These are phyloP conservation scores for Seriola dumerili DNA, from an alignment of 2,113 vertebrate species.

Conservation along the genomic window DNA sequence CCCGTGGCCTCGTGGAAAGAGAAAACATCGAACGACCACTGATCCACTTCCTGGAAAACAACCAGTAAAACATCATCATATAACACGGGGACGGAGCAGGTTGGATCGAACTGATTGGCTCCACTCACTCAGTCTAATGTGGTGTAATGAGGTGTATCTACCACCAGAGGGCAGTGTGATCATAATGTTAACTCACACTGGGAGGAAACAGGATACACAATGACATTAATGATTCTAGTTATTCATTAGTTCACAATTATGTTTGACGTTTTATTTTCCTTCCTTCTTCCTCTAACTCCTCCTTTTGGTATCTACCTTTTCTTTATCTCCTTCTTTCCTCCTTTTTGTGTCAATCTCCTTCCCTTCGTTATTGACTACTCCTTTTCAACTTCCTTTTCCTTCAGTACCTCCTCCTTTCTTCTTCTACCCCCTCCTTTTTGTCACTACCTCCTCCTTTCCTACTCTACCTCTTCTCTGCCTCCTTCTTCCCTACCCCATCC, in stretches of 20 bases:
- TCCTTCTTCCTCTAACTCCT: no score
- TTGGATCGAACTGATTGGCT: background rate
- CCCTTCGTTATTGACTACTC: no score
- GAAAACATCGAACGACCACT: slow-evolving; percentile 98
- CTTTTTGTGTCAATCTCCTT: background rate
- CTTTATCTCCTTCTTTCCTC: no score
- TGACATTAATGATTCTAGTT: slow-evolving; percentile 25
- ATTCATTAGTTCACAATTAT: slow-evolving; percentile 6
- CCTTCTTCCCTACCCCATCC: no score
- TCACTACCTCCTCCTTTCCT: background rate
- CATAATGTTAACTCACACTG: background rate
- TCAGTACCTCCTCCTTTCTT: background rate
- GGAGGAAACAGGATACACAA: slow-evolving; percentile 4
- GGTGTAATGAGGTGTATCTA: background rate
- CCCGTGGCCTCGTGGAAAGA: slow-evolving; percentile 94
- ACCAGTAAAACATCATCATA: background rate
- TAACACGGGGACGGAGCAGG: no score
- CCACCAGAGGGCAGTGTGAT: slow-evolving; percentile 33
- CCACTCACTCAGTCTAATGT: background rate
- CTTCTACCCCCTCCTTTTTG: no score
- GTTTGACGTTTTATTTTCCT: background rate
- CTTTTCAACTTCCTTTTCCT: no score
- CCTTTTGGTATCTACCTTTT: no score
- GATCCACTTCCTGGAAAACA: slow-evolving; percentile 92
- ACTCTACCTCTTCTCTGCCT: no score